Evolutionary conservation across 2,888 invertebrate species (phyloP).

Genomic region (Drosophila nigritarsus): DNA sequence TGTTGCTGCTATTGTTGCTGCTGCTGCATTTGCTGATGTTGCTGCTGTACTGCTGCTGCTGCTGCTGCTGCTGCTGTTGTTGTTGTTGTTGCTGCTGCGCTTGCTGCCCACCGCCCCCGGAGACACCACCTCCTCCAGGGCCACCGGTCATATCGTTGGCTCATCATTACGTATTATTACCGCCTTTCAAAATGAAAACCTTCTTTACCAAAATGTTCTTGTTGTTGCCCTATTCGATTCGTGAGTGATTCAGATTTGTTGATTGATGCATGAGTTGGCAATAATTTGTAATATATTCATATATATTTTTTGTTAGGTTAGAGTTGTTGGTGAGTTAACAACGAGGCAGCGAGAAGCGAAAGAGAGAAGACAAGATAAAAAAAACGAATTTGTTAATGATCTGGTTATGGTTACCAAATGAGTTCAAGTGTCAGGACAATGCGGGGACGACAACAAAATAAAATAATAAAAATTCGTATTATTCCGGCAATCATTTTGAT

Average conservation of each 20-base stretch:
- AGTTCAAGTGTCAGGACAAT: conserved; percentile 23
- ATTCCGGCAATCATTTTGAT: neutral
- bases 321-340: conserved; percentile 55
- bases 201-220: conserved; percentile 86
- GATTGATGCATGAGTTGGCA: too few relatives aligned
- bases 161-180: conserved; percentile 86
- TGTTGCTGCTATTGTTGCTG: conserved; percentile 54
- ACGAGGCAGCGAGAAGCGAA: conserved; percentile 74
- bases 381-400: conserved; percentile 78
- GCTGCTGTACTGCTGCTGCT: conserved; percentile 44
- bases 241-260: conserved; percentile 34
- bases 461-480: neutral
- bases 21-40: conserved; percentile 50
- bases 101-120: conserved; percentile 62
- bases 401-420: conserved; percentile 52
- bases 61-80: conserved; percentile 50
- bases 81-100: conserved; percentile 54
- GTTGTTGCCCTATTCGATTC: conserved; percentile 83
- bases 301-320: conserved; percentile 38
- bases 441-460: neutral
- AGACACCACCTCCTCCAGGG: conserved; percentile 78
- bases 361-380: conserved; percentile 80
- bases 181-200: conserved; percentile 86
- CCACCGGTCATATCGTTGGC: conserved; percentile 85
- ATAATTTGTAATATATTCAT: too few relatives aligned